Evolutionary conservation across 2,888 invertebrate species (phyloP).

Genomic region (Drosophila basisetae): DNA sequence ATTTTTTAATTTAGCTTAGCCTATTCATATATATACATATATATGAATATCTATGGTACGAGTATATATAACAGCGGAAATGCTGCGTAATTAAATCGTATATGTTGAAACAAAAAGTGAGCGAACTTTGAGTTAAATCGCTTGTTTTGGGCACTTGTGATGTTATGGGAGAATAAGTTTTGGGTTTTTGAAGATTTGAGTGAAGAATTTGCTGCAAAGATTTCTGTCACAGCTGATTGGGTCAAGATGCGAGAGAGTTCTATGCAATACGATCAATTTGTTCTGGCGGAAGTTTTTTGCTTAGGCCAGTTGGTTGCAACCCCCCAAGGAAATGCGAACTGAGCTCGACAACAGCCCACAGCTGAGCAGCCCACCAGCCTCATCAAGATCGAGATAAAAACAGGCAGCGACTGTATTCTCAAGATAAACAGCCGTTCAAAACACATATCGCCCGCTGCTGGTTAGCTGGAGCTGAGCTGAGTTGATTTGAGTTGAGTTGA

Average conservation of each 20-base stretch:
- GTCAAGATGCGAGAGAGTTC: not conserved
- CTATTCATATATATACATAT: not conserved
- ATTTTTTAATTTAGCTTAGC: conserved; percentile 49
- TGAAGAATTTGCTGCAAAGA: conserved; percentile 1
- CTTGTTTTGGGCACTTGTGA: conserved; percentile 20
- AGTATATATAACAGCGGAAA: conserved; percentile 54
- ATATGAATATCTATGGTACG: conserved; percentile 1
- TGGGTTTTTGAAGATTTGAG: not conserved
- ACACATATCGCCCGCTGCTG: conserved; percentile 19
- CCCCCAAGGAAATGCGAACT: conserved; percentile 47
- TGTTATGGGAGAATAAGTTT: conserved; percentile 68
- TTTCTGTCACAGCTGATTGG: conserved; percentile 10
- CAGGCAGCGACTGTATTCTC: conserved; percentile 21
- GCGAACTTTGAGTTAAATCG: conserved; percentile 35
- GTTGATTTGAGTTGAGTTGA: conserved; percentile 3
- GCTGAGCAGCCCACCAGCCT: conserved; percentile 32
- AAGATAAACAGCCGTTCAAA: conserved; percentile 47
- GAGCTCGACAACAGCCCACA: conserved; percentile 32
- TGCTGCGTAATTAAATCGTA: conserved; percentile 61
- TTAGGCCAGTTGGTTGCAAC: conserved; percentile 1
- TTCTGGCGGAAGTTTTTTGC: conserved; percentile 24
- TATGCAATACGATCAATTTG: not conserved
- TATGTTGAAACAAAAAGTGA: conserved; percentile 36
- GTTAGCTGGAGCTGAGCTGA: conserved; percentile 13
- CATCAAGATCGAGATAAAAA: conserved; percentile 25